These are phyloP conservation scores for Rhodeus uyekii DNA, from an alignment of 2,797 vertebrate species.

Conservation along the genomic window DNA sequence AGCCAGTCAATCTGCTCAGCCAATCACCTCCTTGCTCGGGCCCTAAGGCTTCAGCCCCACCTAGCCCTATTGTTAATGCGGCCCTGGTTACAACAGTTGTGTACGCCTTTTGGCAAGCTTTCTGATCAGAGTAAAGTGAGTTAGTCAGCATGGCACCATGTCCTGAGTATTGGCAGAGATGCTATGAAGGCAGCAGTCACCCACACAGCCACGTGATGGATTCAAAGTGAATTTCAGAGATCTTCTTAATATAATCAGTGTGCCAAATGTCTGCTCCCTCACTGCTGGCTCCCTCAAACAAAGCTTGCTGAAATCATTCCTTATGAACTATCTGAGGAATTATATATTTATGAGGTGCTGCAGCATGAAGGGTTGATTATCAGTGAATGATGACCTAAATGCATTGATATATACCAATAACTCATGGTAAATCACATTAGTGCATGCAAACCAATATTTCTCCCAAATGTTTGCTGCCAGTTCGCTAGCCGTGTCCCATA, in stretches of 20 bases:
- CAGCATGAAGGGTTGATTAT: not conserved
- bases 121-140: conserved; percentile 35
- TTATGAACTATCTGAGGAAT: not conserved
- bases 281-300: conserved; percentile 16
- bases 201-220: conserved; percentile 65
- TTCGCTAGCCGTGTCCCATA: conserved; percentile 21
- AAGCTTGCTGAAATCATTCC: not conserved
- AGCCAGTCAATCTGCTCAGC: not conserved
- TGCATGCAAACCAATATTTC: not conserved
- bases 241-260: conserved; percentile 28
- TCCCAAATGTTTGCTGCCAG: not conserved
- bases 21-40: not conserved
- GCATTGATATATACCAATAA: conserved; percentile 1
- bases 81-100: not conserved
- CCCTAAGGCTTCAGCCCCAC: not conserved
- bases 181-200: conserved; percentile 55
- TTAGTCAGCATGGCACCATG: conserved; percentile 56
- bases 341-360: conserved; percentile 12
- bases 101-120: not conserved
- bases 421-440: conserved; percentile 7
- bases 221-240: conserved; percentile 39
- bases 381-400: not conserved
- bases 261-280: conserved; percentile 31
- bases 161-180: conserved; percentile 49
- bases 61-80: not conserved